Evolutionary conservation across 1,140 invertebrate genomes (phyloP).

Genomic region (Littorina saxatilis): DNA sequence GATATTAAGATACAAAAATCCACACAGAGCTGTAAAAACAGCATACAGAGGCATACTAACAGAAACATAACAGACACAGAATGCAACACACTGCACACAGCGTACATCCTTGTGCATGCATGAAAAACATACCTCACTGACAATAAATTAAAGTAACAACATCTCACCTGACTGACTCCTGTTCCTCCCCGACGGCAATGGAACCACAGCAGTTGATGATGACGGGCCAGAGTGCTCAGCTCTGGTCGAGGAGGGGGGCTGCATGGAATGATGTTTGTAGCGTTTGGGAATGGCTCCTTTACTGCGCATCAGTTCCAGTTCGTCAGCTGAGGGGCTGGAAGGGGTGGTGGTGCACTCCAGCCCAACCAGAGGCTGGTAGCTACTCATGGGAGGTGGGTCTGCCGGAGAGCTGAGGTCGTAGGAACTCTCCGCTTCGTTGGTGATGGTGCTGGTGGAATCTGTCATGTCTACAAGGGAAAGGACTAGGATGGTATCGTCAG

Average conservation of each 20-base stretch:
- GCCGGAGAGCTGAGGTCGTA: slow-evolving; percentile 46
- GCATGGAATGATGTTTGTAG: slow-evolving; percentile 22
- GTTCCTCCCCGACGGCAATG: slow-evolving; percentile 6
- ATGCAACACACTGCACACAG: not conserved
- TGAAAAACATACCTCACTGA: too few species aligned
- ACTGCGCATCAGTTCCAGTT: slow-evolving; percentile 65
- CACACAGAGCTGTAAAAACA: not conserved
- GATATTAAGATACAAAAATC: not conserved
- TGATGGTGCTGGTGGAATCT: slow-evolving; percentile 62
- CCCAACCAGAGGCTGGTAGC: slow-evolving; percentile 35
- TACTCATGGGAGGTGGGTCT: slow-evolving; percentile 31
- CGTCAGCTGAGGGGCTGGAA: slow-evolving; percentile 57
- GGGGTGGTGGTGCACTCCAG: slow-evolving; percentile 47
- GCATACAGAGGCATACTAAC: too few species aligned
- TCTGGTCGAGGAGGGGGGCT: not conserved
- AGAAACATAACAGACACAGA: not conserved
- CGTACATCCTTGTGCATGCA: not conserved
- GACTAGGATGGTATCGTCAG: too few species aligned
- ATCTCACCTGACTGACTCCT: slow-evolving; percentile 22
- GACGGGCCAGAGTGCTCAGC: not conserved
- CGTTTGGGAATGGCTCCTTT: slow-evolving; percentile 69
- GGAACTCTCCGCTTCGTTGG: slow-evolving; percentile 60
- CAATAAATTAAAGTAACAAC: too few species aligned
- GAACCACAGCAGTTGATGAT: not conserved
- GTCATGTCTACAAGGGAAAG: slow-evolving; percentile 38